These are phyloP conservation scores for Opisthograptis luteolata DNA, from an alignment of 2,888 invertebrate species.

Conservation along the genomic window DNA sequence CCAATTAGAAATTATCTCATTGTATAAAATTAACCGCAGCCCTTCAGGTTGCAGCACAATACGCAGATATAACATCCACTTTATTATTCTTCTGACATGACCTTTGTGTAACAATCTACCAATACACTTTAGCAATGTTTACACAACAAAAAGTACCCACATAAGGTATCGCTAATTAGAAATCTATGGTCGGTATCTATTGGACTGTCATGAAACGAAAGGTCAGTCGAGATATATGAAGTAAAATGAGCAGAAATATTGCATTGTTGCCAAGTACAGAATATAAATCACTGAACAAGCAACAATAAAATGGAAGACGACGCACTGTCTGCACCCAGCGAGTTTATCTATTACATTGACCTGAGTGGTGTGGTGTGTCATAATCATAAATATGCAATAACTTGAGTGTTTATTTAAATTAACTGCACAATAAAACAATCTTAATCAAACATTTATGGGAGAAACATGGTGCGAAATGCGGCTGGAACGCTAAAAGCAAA, in stretches of 20 bases:
- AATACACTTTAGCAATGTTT: slow-evolving; percentile 34
- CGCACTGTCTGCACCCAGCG: slow-evolving; percentile 54
- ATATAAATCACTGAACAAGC: slow-evolving; percentile 25
- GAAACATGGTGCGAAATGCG: slow-evolving; percentile 18
- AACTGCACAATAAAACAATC: slow-evolving; percentile 19
- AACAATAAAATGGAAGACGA: slow-evolving; percentile 48
- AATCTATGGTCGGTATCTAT: slow-evolving; percentile 35
- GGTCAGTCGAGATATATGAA: slow-evolving; percentile 26
- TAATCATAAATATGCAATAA: slow-evolving; percentile 34
- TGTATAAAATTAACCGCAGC: slow-evolving; percentile 34
- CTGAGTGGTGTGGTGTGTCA: slow-evolving; percentile 31
- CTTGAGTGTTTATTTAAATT: slow-evolving; percentile 20
- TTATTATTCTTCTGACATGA: slow-evolving; percentile 33
- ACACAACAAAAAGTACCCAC: slow-evolving; percentile 34
- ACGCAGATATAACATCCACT: slow-evolving; percentile 23
- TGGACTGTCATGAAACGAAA: slow-evolving; percentile 29
- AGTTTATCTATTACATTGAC: slow-evolving; percentile 49
- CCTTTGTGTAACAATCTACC: slow-evolving; percentile 17
- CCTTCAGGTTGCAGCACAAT: slow-evolving; percentile 21
- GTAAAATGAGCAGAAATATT: slow-evolving; percentile 27
- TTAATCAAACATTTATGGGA: slow-evolving; percentile 20
- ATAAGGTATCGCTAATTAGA: slow-evolving; percentile 38
- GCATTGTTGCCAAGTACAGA: slow-evolving; percentile 21
- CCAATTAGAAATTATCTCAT: slow-evolving; percentile 43
- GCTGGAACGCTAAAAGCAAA: slow-evolving; percentile 27